A percentile compares a stretch with the other conserved stretches of the same genome.
Evolutionary conservation across 1,140 invertebrate genomes (phyloP).

Genomic region (Mylabris phalerata): DNA sequence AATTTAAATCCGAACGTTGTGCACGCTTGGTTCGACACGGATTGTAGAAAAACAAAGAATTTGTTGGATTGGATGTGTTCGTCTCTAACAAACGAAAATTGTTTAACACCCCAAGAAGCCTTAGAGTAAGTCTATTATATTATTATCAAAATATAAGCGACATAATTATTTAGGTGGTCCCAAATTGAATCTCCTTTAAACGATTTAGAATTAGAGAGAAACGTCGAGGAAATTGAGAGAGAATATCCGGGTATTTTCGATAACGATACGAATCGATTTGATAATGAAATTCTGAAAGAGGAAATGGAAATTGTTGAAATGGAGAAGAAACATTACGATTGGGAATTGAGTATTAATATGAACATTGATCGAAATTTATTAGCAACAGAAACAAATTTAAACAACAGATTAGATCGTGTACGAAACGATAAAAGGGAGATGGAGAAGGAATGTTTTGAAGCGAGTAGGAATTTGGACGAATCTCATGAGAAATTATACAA

Average conservation of each 20-base stretch:
- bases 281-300: conserved; percentile 17
- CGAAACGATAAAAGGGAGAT: no score
- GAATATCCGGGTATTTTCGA: conserved; percentile 25
- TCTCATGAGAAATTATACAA: no score
- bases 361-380: conserved; percentile 17
- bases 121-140: conserved; percentile 20
- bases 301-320: conserved; percentile 17
- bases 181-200: not conserved
- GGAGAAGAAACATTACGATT: conserved; percentile 13
- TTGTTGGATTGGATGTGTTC: conserved; percentile 28
- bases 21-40: conserved; percentile 34
- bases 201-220: conserved; percentile 10
- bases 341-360: conserved; percentile 8
- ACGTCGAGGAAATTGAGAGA: conserved; percentile 9
- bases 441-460: no score
- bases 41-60: conserved; percentile 14
- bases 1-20: conserved; percentile 25
- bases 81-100: conserved; percentile 21
- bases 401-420: not conserved
- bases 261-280: conserved; percentile 17
- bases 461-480: no score
- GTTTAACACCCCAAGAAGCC: conserved; percentile 22
- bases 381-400: conserved; percentile 7
- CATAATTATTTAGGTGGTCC: not conserved
- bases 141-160: not conserved